These are phyloP conservation scores for Gadus chalcogrammus DNA, from an alignment of 2,113 vertebrate genomes.

Conservation along the genomic window DNA sequence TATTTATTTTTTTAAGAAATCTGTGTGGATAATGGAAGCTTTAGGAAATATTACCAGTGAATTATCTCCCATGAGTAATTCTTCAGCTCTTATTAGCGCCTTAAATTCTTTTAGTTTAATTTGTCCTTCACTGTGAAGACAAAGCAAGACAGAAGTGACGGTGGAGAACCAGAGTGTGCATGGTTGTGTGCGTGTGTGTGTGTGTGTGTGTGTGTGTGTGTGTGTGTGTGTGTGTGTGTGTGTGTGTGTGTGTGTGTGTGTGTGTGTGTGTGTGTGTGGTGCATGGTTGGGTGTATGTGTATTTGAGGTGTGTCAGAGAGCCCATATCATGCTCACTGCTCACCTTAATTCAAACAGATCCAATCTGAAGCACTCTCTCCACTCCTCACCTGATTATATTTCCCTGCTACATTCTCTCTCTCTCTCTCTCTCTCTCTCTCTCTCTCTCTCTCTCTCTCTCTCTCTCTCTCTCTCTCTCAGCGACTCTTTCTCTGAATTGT, in stretches of 20 bases:
- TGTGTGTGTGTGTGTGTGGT: background rate
- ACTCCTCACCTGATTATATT: background rate
- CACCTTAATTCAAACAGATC: background rate
- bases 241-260: constrained; percentile 14
- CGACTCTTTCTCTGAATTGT: no score
- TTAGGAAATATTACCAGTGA: constrained; percentile 36
- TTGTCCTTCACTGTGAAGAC: background rate
- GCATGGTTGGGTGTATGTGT: background rate
- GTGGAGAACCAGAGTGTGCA: constrained; percentile 9
- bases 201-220: constrained; percentile 8
- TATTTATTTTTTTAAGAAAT: background rate
- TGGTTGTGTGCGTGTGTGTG: background rate
- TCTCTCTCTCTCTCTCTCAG: background rate
- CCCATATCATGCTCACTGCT: background rate
- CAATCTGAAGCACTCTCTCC: background rate
- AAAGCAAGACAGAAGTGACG: constrained; percentile 17
- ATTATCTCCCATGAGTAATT: constrained; percentile 49
- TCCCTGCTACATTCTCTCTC: background rate
- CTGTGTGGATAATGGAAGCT: constrained; percentile 27
- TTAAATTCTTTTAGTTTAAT: constrained; percentile 27
- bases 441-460: background rate
- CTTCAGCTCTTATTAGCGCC: constrained; percentile 51
- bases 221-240: constrained; percentile 10
- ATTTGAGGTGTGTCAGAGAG: constrained; percentile 10
- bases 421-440: background rate